Base-by-base conservation (phyloP, 2,888 invertebrate genomes). In the Drosophila maculinotata region DNA sequence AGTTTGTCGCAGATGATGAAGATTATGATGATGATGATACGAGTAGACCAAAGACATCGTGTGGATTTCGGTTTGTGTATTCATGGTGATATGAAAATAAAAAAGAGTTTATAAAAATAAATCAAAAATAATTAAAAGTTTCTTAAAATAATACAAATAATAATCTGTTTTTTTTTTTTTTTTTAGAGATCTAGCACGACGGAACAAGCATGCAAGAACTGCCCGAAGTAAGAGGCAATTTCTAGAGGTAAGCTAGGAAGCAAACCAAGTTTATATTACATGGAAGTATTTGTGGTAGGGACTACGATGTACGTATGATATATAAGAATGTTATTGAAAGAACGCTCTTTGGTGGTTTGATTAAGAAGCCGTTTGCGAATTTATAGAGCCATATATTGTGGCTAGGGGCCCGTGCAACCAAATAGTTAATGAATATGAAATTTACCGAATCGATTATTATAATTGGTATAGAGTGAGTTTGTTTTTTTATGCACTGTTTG, bases 181-280 rank as follows among this genome's bases (percentile, higher is more conserved):
- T 60, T 25, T n/a, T 38, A 8, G 36, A 45, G 45, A 47, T 52
- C 75, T 66, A 62, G 52, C 33, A 54, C 54, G 45, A 58, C 20
- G 49, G 9, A 75, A 72, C 76, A 72, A 66, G 54, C 74, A 74
- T 74, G 74, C 74, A 77, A 49, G 39, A 54, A 66, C 42, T 48
- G 64, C 49, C 60, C 31, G n/a, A 53, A 64, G 20, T 31, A 45
- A n/a, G 20, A 20, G 58, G 35, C 52, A 45, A 45, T 57, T 64
- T 25, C 64, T 70, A 72, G 33, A 54, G 66, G 52, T 35, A 70
- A 52, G 62, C 69, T 69, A 63, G 26, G 30, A 12, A 36, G 45
- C 54, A 58, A 56, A 52, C 51, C 51, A 38, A 68, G 17, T 36
- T 63, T 66, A 52, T 42, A 52, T 44, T 65, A 65, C 53, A 65